Evolutionary conservation across 1,140 invertebrate genomes (phyloP).

Genomic region (Helicoverpa zea): DNA sequence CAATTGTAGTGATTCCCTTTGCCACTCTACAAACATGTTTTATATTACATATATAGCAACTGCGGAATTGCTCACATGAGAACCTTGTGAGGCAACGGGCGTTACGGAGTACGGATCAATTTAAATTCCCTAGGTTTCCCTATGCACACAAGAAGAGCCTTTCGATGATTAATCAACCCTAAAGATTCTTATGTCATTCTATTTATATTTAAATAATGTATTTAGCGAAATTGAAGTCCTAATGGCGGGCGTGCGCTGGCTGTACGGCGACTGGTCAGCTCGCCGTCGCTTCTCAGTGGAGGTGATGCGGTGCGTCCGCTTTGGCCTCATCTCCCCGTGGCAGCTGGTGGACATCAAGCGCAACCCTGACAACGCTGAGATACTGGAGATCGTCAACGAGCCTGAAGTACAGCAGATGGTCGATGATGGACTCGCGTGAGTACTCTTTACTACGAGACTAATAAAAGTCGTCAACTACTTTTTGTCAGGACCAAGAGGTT

Average conservation of each 20-base stretch:
- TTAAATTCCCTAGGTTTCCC: too few species aligned
- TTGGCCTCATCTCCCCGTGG: conserved; percentile 91
- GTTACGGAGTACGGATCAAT: too few species aligned
- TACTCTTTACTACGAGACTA: conserved; percentile 38
- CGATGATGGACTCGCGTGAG: conserved; percentile 91
- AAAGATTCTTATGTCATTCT: neutral
- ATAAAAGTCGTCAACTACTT: neutral
- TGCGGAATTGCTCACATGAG: too few species aligned
- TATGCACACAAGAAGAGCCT: too few species aligned
- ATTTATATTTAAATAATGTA: conserved; percentile 11
- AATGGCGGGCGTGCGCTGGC: conserved; percentile 91
- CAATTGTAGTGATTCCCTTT: too few species aligned
- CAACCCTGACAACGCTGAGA: conserved; percentile 90
- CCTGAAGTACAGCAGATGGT: conserved; percentile 90
- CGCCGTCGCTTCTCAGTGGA: conserved; percentile 87
- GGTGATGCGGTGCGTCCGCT: conserved; percentile 90
- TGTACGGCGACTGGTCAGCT: conserved; percentile 89
- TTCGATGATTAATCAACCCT: too few species aligned
- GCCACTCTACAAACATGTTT: too few species aligned
- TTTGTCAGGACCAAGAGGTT: too few species aligned
- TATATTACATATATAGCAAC: too few species aligned
- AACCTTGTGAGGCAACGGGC: too few species aligned
- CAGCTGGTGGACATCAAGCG: conserved; percentile 91
- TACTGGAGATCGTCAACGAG: conserved; percentile 89
- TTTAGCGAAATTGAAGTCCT: conserved; percentile 91